phyloP scores from a whole-genome alignment of 2,888 invertebrate species.

The Hoplodrina ambigua region DNA sequence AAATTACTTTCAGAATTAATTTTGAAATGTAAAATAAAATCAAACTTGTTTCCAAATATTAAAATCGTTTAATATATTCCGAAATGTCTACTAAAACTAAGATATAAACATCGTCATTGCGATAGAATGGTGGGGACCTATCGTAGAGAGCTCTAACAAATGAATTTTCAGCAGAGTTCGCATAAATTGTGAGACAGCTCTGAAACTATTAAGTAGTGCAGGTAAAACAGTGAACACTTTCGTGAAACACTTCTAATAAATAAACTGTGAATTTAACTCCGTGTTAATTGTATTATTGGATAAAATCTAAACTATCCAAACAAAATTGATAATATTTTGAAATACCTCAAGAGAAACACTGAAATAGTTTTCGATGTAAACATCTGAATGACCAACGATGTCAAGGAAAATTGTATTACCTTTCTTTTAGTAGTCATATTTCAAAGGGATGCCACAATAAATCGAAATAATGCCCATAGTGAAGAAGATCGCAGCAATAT shows the following conservation, averaged over 20 bases:
- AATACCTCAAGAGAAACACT: background rate
- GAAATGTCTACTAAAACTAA: conserved; percentile 17
- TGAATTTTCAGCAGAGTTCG: conserved; percentile 67
- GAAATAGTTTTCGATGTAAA: background rate
- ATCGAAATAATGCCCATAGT: conserved; percentile 58
- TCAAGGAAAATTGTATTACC: conserved; percentile 20
- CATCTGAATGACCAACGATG: background rate
- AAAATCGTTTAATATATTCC: conserved; percentile 24
- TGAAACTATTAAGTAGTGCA: conserved; percentile 50
- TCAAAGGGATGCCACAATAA: conserved; percentile 51
- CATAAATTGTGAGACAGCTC: conserved; percentile 62
- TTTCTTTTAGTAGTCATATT: conserved; percentile 34
- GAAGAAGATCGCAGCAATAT: conserved; percentile 67
- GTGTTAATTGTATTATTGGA: conserved; percentile 20
- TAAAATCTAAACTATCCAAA: conserved; percentile 3
- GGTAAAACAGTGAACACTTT: conserved; percentile 42
- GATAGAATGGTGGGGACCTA: conserved; percentile 33
- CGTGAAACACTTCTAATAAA: conserved; percentile 30
- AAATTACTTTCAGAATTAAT: conserved; percentile 4
- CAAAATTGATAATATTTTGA: background rate
- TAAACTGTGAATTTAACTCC: conserved; percentile 27
- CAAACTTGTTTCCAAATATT: conserved; percentile 26
- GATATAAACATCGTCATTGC: conserved; percentile 27
- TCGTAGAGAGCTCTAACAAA: conserved; percentile 63
- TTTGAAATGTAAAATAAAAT: conserved; percentile 19